Evolutionary conservation across 2,113 vertebrate genomes (phyloP).

Genomic region (Thamnaconus septentrionalis): DNA sequence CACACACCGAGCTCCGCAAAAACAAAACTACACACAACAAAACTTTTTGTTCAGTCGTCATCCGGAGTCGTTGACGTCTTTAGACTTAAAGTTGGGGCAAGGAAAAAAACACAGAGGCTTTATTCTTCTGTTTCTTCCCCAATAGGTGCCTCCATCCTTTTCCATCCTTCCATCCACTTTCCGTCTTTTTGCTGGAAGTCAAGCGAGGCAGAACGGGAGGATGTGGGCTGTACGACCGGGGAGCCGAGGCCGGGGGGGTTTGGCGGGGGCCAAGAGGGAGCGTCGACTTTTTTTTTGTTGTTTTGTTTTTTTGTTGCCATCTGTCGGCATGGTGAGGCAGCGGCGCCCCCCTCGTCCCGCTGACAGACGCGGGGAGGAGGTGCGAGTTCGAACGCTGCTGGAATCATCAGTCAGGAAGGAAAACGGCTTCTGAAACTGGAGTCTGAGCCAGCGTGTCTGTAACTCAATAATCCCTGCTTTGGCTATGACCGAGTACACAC

Average conservation of each 20-base stretch:
- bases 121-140: conserved; percentile 12
- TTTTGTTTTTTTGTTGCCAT: conserved; percentile 5
- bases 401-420: conserved; percentile 31
- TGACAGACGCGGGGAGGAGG: no score
- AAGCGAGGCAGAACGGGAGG: conserved; percentile 76
- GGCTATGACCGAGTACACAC: no score
- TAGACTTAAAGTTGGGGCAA: conserved; percentile 5
- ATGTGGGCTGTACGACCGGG: conserved; percentile 75
- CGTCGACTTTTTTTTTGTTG: background rate
- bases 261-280: background rate
- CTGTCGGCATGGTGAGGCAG: conserved; percentile 1
- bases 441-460: conserved; percentile 55
- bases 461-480: background rate
- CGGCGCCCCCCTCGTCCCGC: no score
- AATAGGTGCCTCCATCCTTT: conserved; percentile 12
- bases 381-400: conserved; percentile 17
- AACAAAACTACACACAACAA: conserved; percentile 9
- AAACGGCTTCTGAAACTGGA: conserved; percentile 53
- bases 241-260: conserved; percentile 36
- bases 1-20: no score
- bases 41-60: conserved; percentile 6
- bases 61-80: conserved; percentile 26
- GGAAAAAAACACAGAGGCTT: conserved; percentile 15
- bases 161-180: conserved; percentile 42
- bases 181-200: conserved; percentile 61